Percentiles rank a stretch among this genome's conserved stretches.
These are phyloP conservation scores for Ommatoiulus sabulosus DNA, from an alignment of 2,888 invertebrate genomes.

Conservation along the genomic window DNA sequence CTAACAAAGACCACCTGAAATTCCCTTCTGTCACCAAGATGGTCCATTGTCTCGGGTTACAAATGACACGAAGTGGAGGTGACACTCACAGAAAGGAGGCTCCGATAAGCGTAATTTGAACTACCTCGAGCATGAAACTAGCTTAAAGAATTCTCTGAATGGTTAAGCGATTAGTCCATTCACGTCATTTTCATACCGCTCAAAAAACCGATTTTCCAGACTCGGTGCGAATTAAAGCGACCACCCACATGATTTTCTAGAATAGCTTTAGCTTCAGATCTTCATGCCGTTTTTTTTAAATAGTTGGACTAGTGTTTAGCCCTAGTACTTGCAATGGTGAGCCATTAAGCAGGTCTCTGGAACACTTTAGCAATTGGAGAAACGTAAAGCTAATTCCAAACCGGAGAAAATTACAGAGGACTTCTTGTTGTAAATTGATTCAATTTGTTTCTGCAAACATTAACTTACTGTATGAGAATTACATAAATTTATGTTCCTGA, in stretches of 20 bases:
- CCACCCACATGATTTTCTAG: not conserved
- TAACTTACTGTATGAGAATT: not conserved
- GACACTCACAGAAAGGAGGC: not conserved
- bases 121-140: not conserved
- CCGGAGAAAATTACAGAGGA: too few species aligned
- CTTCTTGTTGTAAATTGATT: too few species aligned
- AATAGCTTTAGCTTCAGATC: not conserved
- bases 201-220: not conserved
- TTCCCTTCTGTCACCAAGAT: not conserved
- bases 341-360: too few species aligned
- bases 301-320: not conserved
- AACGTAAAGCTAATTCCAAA: too few species aligned
- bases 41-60: constrained; percentile 1
- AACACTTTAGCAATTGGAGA: not conserved
- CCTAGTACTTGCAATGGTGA: not conserved
- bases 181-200: not conserved
- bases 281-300: not conserved
- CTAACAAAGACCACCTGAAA: not conserved
- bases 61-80: not conserved
- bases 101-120: not conserved
- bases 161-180: not conserved
- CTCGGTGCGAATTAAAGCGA: not conserved
- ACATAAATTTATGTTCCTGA: too few species aligned
- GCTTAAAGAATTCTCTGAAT: not conserved
- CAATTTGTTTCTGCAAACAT: too few species aligned